phyloP scores from a whole-genome alignment of 2,113 vertebrate species.

The Pyxicephalus adspersus region DNA sequence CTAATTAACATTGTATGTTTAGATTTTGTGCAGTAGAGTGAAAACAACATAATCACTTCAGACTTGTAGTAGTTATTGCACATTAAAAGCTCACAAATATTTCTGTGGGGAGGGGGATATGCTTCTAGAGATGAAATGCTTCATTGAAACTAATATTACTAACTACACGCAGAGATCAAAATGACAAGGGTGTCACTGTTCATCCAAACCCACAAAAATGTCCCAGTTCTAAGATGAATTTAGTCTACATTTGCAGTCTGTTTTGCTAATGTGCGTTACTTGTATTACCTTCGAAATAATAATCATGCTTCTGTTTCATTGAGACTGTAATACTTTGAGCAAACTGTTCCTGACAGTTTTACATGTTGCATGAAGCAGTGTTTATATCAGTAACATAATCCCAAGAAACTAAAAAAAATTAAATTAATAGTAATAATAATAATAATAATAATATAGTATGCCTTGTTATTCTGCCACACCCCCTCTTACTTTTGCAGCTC shows the following conservation, averaged over 20 bases:
- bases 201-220: neutral
- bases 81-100: neutral
- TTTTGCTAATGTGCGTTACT: neutral
- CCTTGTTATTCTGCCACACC: too few species aligned
- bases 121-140: neutral
- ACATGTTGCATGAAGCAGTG: neutral
- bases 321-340: neutral
- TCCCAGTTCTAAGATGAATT: constrained; percentile 12
- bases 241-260: neutral
- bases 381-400: too few species aligned
- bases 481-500: too few species aligned
- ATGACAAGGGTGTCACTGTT: constrained; percentile 4
- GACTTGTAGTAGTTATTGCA: too few species aligned
- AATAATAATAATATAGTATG: too few species aligned
- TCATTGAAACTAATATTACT: neutral
- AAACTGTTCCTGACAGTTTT: neutral
- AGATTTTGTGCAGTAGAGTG: too few species aligned
- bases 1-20: too few species aligned
- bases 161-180: neutral
- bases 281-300: neutral
- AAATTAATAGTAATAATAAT: too few species aligned
- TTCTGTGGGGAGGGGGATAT: neutral
- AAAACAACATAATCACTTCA: too few species aligned
- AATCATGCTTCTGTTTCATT: neutral
- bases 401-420: too few species aligned